Conservation (phyloP, 1,140 invertebrate species). For the Ceratina japonica region DNA sequence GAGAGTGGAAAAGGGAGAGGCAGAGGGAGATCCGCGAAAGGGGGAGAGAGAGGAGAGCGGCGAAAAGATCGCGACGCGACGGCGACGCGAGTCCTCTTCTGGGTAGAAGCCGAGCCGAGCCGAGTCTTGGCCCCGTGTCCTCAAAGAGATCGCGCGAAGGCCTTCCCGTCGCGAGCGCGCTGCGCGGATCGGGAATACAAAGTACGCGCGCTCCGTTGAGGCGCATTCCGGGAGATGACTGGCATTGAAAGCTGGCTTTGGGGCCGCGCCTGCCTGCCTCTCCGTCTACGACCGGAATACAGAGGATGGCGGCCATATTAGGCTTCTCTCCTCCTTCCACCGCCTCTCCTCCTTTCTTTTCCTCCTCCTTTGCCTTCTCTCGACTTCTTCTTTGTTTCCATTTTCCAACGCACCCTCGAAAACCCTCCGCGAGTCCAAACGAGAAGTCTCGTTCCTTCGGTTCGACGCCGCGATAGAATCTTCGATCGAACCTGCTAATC, state of each 20-base stretch:
- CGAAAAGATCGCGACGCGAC: slow-evolving; percentile 45
- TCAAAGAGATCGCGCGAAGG: slow-evolving; percentile 68
- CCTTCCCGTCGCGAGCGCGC: slow-evolving; percentile 34
- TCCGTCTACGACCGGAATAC: slow-evolving; percentile 76
- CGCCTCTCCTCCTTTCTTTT: slow-evolving; percentile 30
- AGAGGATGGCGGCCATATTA: slow-evolving; percentile 78
- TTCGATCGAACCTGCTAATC: slow-evolving; percentile 16
- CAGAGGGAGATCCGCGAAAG: not conserved
- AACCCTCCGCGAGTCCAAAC: not conserved
- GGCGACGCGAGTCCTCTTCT: slow-evolving; percentile 6
- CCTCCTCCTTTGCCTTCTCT: slow-evolving; percentile 33
- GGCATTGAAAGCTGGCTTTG: slow-evolving; percentile 76
- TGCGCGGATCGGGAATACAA: slow-evolving; percentile 73
- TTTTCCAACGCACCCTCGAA: too few relatives aligned
- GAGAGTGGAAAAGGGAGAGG: not conserved
- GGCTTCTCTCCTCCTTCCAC: slow-evolving; percentile 50
- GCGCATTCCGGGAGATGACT: slow-evolving; percentile 77
- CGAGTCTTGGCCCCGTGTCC: slow-evolving; percentile 57
- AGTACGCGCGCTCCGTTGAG: slow-evolving; percentile 61
- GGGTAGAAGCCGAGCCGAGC: slow-evolving; percentile 33
- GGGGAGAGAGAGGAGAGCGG: not conserved
- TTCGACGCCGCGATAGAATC: not conserved
- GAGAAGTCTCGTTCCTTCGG: not conserved
- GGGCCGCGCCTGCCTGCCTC: slow-evolving; percentile 70
- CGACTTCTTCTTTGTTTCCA: not conserved